Conservation (phyloP, 2,797 vertebrate genomes). For the Peromyscus attwateri region DNA sequence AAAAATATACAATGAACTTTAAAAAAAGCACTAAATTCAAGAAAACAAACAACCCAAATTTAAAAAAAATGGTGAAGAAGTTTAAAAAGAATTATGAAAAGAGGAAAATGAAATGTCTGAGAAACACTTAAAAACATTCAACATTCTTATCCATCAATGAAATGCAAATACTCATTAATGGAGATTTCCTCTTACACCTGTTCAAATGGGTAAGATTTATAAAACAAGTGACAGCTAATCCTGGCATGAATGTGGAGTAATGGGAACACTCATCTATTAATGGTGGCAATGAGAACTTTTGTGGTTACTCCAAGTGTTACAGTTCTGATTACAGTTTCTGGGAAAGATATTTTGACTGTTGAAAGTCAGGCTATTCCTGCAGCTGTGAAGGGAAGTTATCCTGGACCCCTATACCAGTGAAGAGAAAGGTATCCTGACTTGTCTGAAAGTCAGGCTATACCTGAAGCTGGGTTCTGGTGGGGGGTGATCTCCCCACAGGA, state of each 20-base stretch:
- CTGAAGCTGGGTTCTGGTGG: no score
- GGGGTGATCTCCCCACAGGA: no score
- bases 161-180: neutral
- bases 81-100: neutral
- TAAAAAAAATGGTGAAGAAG: no score
- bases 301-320: neutral
- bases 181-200: neutral
- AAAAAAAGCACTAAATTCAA: neutral
- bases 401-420: no score
- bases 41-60: no score
- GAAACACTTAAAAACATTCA: neutral
- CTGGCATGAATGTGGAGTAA: neutral
- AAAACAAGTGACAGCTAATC: neutral
- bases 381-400: no score
- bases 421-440: no score
- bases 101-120: neutral
- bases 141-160: neutral
- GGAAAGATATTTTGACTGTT: no score
- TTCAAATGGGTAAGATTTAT: neutral
- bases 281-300: no score
- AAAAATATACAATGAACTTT: neutral
- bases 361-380: no score
- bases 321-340: no score
- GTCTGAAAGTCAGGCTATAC: no score
- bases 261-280: neutral